A percentile compares a stretch with the other conserved stretches of the same genome.
Conservation (phyloP, 2,888 invertebrate species). For the Danaus chrysippus region DNA sequence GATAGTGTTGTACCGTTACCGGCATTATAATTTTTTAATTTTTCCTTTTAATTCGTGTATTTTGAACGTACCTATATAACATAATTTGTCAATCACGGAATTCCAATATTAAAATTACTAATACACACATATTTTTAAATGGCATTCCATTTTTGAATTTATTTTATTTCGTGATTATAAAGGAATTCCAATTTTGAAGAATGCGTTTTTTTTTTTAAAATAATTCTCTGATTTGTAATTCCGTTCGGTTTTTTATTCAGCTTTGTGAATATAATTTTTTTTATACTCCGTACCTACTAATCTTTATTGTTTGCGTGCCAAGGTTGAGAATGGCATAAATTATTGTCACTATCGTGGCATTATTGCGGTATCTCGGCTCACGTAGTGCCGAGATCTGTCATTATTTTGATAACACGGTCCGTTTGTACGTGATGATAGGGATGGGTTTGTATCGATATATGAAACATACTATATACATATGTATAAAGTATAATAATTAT, state of each 20-base stretch:
- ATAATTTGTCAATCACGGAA: no score
- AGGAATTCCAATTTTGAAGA: slow-evolving; percentile 4
- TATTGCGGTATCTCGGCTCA: slow-evolving; percentile 67
- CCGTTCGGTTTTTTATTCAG: neutral
- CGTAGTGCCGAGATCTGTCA: slow-evolving; percentile 75
- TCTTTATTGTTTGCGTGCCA: slow-evolving; percentile 13
- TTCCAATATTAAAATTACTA: neutral
- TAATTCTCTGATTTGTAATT: slow-evolving; percentile 13
- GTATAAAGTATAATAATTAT: neutral
- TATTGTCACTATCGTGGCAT: slow-evolving; percentile 31
- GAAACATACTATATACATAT: neutral
- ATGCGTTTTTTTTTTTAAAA: neutral
- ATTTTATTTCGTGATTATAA: neutral
- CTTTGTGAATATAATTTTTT: neutral
- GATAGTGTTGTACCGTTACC: slow-evolving; percentile 18
- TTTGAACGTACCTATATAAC: no score
- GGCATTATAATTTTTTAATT: neutral
- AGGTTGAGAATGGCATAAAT: slow-evolving; percentile 26
- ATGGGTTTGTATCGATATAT: slow-evolving; percentile 40
- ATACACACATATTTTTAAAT: neutral
- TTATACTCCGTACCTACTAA: slow-evolving; percentile 11
- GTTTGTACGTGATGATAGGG: slow-evolving; percentile 67
- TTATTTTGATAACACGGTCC: slow-evolving; percentile 74
- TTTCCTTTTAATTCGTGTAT: no score
- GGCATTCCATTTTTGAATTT: slow-evolving; percentile 5